Percentiles rank a stretch among this genome's conserved stretches.
Conservation (phyloP, 2,113 vertebrate species). For the Siniperca chuatsi region DNA sequence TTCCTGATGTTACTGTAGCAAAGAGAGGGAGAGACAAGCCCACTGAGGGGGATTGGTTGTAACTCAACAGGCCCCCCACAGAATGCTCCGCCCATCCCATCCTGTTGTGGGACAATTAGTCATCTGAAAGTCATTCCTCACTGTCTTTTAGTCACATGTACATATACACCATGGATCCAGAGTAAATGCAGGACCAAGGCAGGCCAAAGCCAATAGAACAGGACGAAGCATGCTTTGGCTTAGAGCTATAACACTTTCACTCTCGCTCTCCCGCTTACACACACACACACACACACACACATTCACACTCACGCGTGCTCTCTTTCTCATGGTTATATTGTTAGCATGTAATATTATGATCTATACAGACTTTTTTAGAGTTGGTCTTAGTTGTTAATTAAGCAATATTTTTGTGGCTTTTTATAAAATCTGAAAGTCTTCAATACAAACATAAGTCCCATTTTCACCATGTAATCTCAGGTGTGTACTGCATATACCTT, state of each 20-base stretch:
- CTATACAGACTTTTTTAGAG: not conserved
- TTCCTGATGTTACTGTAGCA: slow-evolving; percentile 59
- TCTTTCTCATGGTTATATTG: slow-evolving; percentile 1
- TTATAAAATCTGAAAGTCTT: not conserved
- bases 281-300: not conserved
- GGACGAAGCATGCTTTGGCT: slow-evolving; percentile 51
- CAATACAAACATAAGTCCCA: not conserved
- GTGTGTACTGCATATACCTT: no score
- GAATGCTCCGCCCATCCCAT: slow-evolving; percentile 67
- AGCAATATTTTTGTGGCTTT: slow-evolving; percentile 5
- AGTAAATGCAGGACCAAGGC: slow-evolving; percentile 45
- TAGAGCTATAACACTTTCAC: slow-evolving; percentile 4
- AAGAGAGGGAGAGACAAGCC: slow-evolving; percentile 64
- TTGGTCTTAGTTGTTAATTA: not conserved
- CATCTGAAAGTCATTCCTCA: slow-evolving; percentile 41
- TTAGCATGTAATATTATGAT: not conserved
- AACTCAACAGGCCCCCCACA: slow-evolving; percentile 69
- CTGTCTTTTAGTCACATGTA: slow-evolving; percentile 33
- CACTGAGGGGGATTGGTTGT: slow-evolving; percentile 70
- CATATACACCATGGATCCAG: slow-evolving; percentile 26
- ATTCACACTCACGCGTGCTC: no score
- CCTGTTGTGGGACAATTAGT: slow-evolving; percentile 65
- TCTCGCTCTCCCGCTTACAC: not conserved
- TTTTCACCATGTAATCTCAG: not conserved
- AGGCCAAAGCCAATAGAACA: slow-evolving; percentile 32